Conservation (phyloP, 2,113 vertebrate species). For the Empidonax traillii region DNA sequence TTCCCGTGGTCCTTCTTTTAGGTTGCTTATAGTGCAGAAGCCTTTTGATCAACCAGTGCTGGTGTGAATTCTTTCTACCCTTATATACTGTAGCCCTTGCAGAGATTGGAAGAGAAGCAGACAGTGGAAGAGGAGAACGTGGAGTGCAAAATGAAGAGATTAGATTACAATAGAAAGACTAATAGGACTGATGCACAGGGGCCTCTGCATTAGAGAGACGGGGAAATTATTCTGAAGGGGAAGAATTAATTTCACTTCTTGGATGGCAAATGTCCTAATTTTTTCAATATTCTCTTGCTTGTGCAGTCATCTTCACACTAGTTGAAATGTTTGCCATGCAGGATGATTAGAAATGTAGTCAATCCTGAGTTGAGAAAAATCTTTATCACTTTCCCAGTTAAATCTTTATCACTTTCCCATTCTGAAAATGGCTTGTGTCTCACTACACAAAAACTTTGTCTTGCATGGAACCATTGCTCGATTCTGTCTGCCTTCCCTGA, state of each 20-base stretch:
- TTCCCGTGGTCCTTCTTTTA: not conserved
- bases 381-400: not conserved
- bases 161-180: not conserved
- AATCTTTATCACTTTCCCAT: not conserved
- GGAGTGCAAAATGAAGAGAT: not conserved
- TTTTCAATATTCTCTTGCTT: not conserved
- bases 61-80: not conserved
- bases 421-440: not conserved
- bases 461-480: not conserved
- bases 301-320: not conserved
- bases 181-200: not conserved
- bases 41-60: not conserved
- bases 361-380: not conserved
- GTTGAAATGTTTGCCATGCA: not conserved
- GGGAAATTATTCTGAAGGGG: not conserved
- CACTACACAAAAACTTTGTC: not conserved
- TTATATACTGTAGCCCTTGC: not conserved
- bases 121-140: not conserved
- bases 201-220: not conserved
- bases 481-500: not conserved
- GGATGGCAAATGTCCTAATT: not conserved
- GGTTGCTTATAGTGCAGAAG: not conserved
- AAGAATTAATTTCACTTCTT: not conserved
- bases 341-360: not conserved
- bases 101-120: not conserved